Percentiles rank a stretch among this genome's conserved stretches.
These are phyloP conservation scores for Daphoenositta chrysoptera DNA, from an alignment of 2,113 vertebrate genomes.

Conservation along the genomic window DNA sequence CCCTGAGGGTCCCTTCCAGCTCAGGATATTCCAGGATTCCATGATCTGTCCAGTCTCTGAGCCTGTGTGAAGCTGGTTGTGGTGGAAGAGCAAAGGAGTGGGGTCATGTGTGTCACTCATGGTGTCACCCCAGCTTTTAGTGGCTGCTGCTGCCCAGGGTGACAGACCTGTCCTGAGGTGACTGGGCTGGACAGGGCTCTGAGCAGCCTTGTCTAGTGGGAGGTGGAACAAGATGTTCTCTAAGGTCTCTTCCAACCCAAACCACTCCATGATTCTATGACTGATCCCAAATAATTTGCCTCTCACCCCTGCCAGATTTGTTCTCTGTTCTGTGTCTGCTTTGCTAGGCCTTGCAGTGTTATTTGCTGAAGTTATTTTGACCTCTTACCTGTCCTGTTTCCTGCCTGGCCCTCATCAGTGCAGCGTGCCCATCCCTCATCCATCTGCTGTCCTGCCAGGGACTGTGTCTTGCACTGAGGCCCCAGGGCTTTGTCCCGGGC, in stretches of 20 bases:
- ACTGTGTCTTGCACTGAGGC: not conserved
- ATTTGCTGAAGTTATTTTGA: not conserved
- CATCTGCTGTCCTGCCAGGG: not conserved
- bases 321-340: not conserved
- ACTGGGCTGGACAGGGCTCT: not conserved
- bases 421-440: not conserved
- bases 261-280: not conserved
- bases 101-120: fast-evolving
- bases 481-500: not conserved
- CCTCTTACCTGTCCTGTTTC: not conserved
- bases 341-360: not conserved
- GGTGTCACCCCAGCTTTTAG: not conserved
- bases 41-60: not conserved
- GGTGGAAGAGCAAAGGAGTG: not conserved
- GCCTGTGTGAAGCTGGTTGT: not conserved
- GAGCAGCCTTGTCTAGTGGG: not conserved
- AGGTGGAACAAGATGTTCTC: not conserved
- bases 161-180: not conserved
- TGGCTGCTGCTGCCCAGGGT: not conserved
- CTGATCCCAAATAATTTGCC: not conserved
- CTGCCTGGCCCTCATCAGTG: not conserved
- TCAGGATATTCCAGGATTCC: not conserved
- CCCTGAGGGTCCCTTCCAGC: fast-evolving
- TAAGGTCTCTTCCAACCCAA: not conserved
- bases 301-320: not conserved